Evolutionary conservation across 1,140 invertebrate genomes (phyloP), one percentile per base, ranked within the genome.

Genomic region (Cryptotermes secundus): DNA sequence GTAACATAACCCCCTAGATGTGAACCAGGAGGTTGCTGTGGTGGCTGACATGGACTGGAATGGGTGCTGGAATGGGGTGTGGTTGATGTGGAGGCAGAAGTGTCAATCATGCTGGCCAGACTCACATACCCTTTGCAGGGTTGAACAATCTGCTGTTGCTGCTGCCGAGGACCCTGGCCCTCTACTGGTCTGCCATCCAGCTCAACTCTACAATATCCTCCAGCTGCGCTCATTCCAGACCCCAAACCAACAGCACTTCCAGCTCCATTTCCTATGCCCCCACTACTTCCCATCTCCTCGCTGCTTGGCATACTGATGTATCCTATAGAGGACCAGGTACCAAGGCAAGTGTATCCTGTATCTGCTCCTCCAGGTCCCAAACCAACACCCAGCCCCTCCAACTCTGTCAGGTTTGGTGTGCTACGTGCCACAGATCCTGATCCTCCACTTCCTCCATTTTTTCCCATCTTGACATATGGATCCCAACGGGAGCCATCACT

Each of bases 241-340:
- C 7, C 19, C 53, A 59, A 26, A 59, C 19, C 53, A 26, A 59
- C 19, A 9, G 19, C 53, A 59, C 53, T 59, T 59, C 53, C 53
- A 19, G 53, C 26, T 26, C 7, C 45, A 12, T 12, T 16, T 24
- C 49, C 82, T 36, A 49, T 49, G 9, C 35, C 49, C 16, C 35
- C 26, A 35, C 59, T 34, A 34, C 35, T 26, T 24, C n/a, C 38
- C 34, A 83, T 35, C 34, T 84, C 83, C 31, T 84, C 79, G 22
- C 72, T 42, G 42, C 83, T 84, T 34, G 83, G 79, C 83, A 84
- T 84, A 72, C 83, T 84, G 79, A 84, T 84, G 42, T 84, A 84
- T 34, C 83, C 83, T 31, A 35, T 53, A 22, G 72, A 80, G 14
- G 83, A 84, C 82, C 59, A 83, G 19, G n/a, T 59, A 34, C 31